A percentile compares a stretch with the other conserved stretches of the same genome.
Evolutionary conservation across 2,113 vertebrate genomes (phyloP).

Genomic region (Eulacestoma nigropectus): DNA sequence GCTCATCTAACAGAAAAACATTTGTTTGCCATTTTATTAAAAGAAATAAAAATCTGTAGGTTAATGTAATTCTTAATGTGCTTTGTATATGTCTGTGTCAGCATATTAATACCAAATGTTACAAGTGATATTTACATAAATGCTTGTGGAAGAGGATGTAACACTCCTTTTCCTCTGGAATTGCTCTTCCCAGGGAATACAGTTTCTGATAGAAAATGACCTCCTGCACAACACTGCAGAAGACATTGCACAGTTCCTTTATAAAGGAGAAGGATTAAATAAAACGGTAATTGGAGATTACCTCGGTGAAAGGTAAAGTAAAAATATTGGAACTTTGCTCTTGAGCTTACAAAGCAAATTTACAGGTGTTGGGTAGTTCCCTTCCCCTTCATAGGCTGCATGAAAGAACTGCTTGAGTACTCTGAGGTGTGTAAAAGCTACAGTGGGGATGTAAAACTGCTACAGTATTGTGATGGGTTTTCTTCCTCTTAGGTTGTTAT

Average conservation of each 20-base stretch:
- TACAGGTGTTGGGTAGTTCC: background rate
- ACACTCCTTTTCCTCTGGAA: background rate
- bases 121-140: background rate
- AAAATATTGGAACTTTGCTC: background rate
- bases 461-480: background rate
- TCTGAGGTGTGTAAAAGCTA: background rate
- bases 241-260: conserved; percentile 95
- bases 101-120: background rate
- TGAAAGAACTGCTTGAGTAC: background rate
- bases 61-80: background rate
- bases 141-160: background rate
- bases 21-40: background rate
- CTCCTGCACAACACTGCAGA: conserved; percentile 94
- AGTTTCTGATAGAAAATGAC: conserved; percentile 96
- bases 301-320: conserved; percentile 89
- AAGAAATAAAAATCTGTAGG: background rate
- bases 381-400: background rate
- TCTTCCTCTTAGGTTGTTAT: background rate
- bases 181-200: conserved; percentile 83
- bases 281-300: conserved; percentile 98
- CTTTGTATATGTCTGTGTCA: background rate
- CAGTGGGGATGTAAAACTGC: background rate
- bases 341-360: background rate
- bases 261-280: conserved; percentile 98
- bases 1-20: background rate